These are phyloP conservation scores for Scleropages formosus DNA, from an alignment of 2,797 vertebrate genomes.

Conservation along the genomic window DNA sequence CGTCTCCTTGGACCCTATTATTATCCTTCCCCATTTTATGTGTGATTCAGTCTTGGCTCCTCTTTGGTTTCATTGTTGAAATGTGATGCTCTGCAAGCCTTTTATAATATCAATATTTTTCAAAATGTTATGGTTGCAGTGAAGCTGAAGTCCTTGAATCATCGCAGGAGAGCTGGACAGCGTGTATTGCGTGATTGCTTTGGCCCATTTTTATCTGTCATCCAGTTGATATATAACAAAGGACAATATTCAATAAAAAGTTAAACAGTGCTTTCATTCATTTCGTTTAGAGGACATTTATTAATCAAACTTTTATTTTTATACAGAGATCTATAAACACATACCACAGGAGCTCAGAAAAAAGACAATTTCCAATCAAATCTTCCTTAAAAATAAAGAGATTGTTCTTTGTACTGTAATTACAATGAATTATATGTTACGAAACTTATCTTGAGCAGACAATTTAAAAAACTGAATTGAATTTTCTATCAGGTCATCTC, in stretches of 20 bases:
- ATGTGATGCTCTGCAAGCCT: constrained; percentile 2
- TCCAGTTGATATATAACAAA: background rate
- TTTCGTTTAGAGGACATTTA: too few species aligned
- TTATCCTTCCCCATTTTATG: constrained; percentile 17
- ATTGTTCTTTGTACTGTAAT: too few species aligned
- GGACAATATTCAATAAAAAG: background rate
- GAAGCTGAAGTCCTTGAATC: background rate
- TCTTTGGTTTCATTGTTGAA: constrained; percentile 16
- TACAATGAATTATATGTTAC: too few species aligned
- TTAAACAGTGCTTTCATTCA: too few species aligned
- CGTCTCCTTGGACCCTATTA: constrained; percentile 14
- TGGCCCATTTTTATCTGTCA: background rate
- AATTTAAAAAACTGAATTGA: too few species aligned
- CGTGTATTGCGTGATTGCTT: background rate
- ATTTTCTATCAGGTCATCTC: too few species aligned
- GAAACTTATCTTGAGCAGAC: too few species aligned
- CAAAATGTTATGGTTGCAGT: background rate
- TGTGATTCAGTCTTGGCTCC: constrained; percentile 14
- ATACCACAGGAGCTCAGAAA: too few species aligned
- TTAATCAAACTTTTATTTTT: too few species aligned
- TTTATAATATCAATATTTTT: constrained; percentile 21
- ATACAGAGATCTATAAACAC: too few species aligned
- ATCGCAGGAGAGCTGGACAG: background rate
- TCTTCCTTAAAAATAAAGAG: too few species aligned
- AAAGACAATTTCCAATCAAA: too few species aligned